These are phyloP conservation scores for Leptinotarsa rubiginosa DNA, from an alignment of 2,888 invertebrate species.

Conservation along the genomic window DNA sequence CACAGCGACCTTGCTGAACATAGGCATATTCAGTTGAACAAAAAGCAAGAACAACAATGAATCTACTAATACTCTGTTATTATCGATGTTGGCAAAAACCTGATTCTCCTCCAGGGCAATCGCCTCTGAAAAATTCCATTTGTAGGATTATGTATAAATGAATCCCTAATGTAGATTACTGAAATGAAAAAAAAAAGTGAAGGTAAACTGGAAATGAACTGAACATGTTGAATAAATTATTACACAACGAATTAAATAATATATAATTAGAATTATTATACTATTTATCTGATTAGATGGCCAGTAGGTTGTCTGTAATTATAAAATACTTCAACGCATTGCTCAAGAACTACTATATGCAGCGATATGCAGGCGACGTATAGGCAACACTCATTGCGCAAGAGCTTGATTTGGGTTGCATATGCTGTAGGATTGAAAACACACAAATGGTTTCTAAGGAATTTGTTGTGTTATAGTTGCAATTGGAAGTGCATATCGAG, in stretches of 20 bases:
- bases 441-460: neutral
- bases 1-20: slow-evolving; percentile 5
- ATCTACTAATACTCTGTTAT: slow-evolving; percentile 13
- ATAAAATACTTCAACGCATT: slow-evolving; percentile 6
- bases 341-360: neutral
- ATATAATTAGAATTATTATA: slow-evolving; percentile 23
- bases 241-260: slow-evolving; percentile 36
- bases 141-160: slow-evolving; percentile 15
- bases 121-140: slow-evolving; percentile 4
- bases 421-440: slow-evolving; percentile 2
- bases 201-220: slow-evolving; percentile 37
- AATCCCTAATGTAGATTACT: slow-evolving; percentile 3
- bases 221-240: slow-evolving; percentile 27
- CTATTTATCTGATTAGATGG: slow-evolving; percentile 21
- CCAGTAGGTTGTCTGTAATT: slow-evolving; percentile 15
- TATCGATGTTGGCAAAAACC: slow-evolving; percentile 14
- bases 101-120: neutral
- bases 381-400: slow-evolving; percentile 9
- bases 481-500: neutral
- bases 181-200: slow-evolving; percentile 29
- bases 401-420: slow-evolving; percentile 10
- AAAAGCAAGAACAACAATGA: slow-evolving; percentile 1
- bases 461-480: neutral
- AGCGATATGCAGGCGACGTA: neutral
- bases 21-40: neutral